Base-by-base conservation (phyloP, 2,797 vertebrate species). In the Hypotaenidia philippensis region DNA sequence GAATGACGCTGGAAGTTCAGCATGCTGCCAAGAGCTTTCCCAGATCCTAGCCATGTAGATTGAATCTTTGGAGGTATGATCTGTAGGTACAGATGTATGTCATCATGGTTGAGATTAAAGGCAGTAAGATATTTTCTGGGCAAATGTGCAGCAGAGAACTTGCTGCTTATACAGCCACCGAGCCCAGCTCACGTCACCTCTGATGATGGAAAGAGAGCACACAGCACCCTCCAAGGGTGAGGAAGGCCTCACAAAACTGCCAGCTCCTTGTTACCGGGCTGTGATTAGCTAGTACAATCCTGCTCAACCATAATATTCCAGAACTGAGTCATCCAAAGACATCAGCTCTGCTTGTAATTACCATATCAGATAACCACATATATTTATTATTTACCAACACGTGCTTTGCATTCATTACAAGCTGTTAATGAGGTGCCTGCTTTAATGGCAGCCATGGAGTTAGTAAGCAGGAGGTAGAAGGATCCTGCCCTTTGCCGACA, bases 301-400 rank as follows among this genome's bases (percentile, higher is more conserved):
- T 66, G 57, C 57, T 66, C 53, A 72, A 22, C 31, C 36, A 36
- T 89, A 87, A 91, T 93, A 91, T 94, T 95, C 77, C 89, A 90
- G 64, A 94, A 68, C 45, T 38, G 65, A 38, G 14, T 69, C 78
- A 83, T 79, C 47, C 25, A 26, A 63, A 49, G 66, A 31, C 57
- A 79, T 95, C 81, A 83, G 56, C 57, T 82, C 81, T 52, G 21
- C 61, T 90, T 91, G 61, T 90, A 94, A 96, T 47, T 95, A 69
- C 77, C 22, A 4, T 97, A 91, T 93, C 34, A 50, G 82, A 93
- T 83, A 94, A 90, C 71, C 29, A 85, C 79, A 92, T 81, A 63
- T 94, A 95, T 96, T 94, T 94, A 96, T 96, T 94, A 96, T 96
- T 97, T 97, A 96, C 87, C 63, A 89, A n/a, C 63, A 72, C n/a